These are phyloP conservation scores for Scaptomyza graminum DNA, from an alignment of 1,140 invertebrate genomes.

Conservation along the genomic window DNA sequence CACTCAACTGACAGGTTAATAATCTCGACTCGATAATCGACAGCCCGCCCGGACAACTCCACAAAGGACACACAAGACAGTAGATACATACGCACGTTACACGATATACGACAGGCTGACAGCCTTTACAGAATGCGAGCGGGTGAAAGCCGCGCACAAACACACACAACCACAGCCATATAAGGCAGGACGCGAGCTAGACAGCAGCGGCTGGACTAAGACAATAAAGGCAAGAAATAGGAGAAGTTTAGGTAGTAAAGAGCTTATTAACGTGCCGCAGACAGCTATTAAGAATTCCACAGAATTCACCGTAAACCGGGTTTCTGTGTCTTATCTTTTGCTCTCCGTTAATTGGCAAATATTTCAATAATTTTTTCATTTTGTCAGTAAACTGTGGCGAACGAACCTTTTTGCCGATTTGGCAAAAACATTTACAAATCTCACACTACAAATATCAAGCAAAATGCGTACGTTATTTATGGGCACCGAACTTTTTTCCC, in stretches of 20 bases:
- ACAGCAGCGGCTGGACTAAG: conserved; percentile 18
- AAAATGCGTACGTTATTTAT: conserved; percentile 76
- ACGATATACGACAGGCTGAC: conserved; percentile 58
- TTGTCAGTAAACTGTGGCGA: conserved; percentile 67
- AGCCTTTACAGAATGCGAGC: conserved; percentile 58
- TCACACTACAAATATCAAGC: conserved; percentile 62
- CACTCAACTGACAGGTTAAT: conserved; percentile 80
- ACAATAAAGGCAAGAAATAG: conserved; percentile 34
- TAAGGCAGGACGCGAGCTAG: conserved; percentile 7
- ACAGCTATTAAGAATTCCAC: conserved; percentile 79
- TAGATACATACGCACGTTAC: background rate
- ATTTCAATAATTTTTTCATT: conserved; percentile 82
- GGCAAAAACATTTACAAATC: conserved; percentile 72
- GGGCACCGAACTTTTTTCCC: conserved; percentile 19
- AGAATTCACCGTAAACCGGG: conserved; percentile 30
- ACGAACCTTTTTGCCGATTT: conserved; percentile 49
- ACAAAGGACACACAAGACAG: conserved; percentile 34
- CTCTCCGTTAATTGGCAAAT: conserved; percentile 73
- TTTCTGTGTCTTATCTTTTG: conserved; percentile 31
- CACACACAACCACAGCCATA: conserved; percentile 13
- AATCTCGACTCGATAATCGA: conserved; percentile 82
- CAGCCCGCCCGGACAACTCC: conserved; percentile 62
- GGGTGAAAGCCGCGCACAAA: conserved; percentile 42
- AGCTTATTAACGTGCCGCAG: conserved; percentile 79
- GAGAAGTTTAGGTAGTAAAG: conserved; percentile 26